Conservation (phyloP, 2,797 vertebrate genomes). For the Rachycentron canadum region DNA sequence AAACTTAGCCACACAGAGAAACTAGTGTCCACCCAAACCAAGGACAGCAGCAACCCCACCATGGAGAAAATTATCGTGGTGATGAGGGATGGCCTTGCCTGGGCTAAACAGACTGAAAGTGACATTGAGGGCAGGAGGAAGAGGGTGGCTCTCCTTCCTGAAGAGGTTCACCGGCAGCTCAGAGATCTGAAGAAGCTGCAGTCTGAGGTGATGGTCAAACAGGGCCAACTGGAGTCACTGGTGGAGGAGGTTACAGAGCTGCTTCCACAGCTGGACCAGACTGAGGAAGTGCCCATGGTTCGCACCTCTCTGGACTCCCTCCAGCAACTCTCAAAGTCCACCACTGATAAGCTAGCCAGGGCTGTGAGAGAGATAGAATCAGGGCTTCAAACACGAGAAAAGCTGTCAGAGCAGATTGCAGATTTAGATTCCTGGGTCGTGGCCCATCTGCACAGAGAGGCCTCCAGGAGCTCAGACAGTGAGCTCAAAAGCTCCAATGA, state of each 20-base stretch:
- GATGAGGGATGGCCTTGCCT: constrained; percentile 86
- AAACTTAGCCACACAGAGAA: constrained; percentile 78
- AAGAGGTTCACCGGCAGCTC: constrained; percentile 89
- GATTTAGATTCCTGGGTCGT: constrained; percentile 87
- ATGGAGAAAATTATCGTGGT: constrained; percentile 84
- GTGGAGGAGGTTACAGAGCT: constrained; percentile 84
- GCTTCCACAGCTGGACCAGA: constrained; percentile 77
- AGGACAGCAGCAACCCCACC: constrained; percentile 74
- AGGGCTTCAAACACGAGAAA: constrained; percentile 88
- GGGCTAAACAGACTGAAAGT: constrained; percentile 86
- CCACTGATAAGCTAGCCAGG: constrained; percentile 83
- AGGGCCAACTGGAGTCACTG: constrained; percentile 82
- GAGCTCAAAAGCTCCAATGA: constrained; percentile 74
- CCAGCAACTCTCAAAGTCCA: constrained; percentile 85
- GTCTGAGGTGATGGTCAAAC: constrained; percentile 84
- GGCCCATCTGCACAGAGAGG: constrained; percentile 76
- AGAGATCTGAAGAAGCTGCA: constrained; percentile 86
- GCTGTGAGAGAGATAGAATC: constrained; percentile 87
- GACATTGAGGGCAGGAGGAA: constrained; percentile 79
- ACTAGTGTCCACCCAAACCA: constrained; percentile 66
- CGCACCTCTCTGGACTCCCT: constrained; percentile 82
- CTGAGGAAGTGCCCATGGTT: constrained; percentile 78
- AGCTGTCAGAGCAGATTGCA: constrained; percentile 85
- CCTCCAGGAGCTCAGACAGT: constrained; percentile 61
- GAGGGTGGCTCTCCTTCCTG: constrained; percentile 88